These are phyloP conservation scores for Ectemnius continuus DNA, from an alignment of 2,888 invertebrate species.

Conservation along the genomic window DNA sequence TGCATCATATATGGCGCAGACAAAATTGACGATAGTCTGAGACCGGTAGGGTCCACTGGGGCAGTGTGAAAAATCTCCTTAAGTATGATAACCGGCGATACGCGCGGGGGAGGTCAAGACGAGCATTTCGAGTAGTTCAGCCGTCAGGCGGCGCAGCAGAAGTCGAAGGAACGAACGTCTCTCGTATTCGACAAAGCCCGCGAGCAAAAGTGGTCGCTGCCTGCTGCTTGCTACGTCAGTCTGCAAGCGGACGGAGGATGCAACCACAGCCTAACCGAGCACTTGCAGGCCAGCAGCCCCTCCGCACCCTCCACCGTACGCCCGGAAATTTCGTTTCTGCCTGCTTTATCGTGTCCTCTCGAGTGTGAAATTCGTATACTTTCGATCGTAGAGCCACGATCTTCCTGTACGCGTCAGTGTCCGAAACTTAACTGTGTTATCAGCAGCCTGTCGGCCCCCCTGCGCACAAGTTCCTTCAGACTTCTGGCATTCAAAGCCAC, in stretches of 20 bases:
- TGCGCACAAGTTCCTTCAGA: background rate
- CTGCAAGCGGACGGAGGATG: constrained; percentile 38
- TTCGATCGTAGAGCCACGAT: no score
- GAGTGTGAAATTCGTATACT: no score
- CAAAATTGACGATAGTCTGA: no score
- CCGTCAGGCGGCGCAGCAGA: constrained; percentile 61
- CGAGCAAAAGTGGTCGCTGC: constrained; percentile 26
- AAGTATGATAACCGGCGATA: constrained; percentile 14
- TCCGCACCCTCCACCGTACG: no score
- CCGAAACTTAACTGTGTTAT: no score
- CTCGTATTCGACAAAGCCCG: constrained; percentile 42
- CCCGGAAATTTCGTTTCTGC: background rate
- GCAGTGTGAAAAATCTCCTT: background rate
- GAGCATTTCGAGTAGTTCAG: constrained; percentile 42
- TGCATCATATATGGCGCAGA: no score
- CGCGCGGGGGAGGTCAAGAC: constrained; percentile 30
- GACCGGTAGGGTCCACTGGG: no score
- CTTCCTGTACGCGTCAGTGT: no score
- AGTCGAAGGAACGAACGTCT: constrained; percentile 30
- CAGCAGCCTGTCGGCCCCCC: no score
- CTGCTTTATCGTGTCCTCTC: no score
- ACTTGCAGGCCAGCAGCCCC: constrained; percentile 9
- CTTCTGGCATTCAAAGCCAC: background rate
- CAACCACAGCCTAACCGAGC: constrained; percentile 29
- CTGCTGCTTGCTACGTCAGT: constrained; percentile 41